Conservation (phyloP, 2,797 vertebrate species). For the Smutsia temminckii region DNA sequence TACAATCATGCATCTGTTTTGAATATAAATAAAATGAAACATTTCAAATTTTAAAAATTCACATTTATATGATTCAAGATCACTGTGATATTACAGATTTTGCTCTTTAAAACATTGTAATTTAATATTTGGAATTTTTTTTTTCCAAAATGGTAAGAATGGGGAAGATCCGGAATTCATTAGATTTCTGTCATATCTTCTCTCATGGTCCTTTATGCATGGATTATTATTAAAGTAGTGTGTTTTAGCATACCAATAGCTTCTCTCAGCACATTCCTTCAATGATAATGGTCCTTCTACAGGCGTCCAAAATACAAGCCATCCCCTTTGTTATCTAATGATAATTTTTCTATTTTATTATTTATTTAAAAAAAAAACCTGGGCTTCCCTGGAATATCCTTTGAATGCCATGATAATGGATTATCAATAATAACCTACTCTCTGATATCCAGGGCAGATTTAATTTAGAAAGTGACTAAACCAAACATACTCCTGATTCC, state of each 20-base stretch:
- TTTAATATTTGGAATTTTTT: conserved; percentile 68
- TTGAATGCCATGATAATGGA: conserved; percentile 62
- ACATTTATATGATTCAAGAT: conserved; percentile 53
- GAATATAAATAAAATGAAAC: conserved; percentile 84
- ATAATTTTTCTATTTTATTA: conserved; percentile 76
- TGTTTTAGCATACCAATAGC: conserved; percentile 81
- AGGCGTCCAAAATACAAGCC: conserved; percentile 72
- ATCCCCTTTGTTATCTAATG: conserved; percentile 82
- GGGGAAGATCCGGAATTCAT: conserved; percentile 83
- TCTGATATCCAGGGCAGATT: conserved; percentile 54
- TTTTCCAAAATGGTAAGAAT: conserved; percentile 77
- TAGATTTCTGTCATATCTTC: conserved; percentile 82
- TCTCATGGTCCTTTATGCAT: conserved; percentile 84
- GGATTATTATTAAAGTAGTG: conserved; percentile 84
- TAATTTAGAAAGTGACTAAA: conserved; percentile 67
- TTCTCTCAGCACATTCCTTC: conserved; percentile 80
- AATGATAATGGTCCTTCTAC: conserved; percentile 75
- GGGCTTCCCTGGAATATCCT: conserved; percentile 57
- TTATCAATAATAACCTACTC: conserved; percentile 64
- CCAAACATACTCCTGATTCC: conserved; percentile 25
- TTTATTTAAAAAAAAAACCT: conserved; percentile 56
- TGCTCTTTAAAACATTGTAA: conserved; percentile 76
- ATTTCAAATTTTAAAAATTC: conserved; percentile 70
- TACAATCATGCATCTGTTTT: conserved; percentile 85
- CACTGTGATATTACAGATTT: conserved; percentile 71